These are phyloP conservation scores for Aphis gossypii DNA, from an alignment of 1,140 invertebrate genomes.

Conservation along the genomic window DNA sequence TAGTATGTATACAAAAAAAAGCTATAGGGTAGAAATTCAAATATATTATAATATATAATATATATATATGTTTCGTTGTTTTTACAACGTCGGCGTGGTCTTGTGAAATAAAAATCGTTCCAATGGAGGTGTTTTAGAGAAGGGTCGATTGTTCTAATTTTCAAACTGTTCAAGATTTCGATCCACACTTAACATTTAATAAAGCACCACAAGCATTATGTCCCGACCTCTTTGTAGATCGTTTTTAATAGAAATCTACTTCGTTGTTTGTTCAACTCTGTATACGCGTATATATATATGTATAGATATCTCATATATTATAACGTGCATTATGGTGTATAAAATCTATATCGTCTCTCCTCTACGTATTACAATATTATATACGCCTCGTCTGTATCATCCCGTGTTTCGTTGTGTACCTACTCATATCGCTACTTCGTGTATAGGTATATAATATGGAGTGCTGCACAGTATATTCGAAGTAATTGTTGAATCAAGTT, in stretches of 20 bases:
- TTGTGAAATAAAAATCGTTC: constrained; percentile 15
- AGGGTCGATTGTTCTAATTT: constrained; percentile 18
- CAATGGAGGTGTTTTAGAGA: neutral
- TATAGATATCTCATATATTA: neutral
- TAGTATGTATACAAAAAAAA: neutral
- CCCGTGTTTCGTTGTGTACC: neutral
- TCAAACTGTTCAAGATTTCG: neutral
- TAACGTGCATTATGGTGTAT: neutral
- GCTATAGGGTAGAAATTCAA: neutral
- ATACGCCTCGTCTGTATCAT: no score
- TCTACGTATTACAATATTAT: neutral
- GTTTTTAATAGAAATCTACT: constrained; percentile 2
- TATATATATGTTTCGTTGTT: constrained; percentile 25
- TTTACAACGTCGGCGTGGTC: constrained; percentile 7
- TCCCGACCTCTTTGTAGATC: neutral
- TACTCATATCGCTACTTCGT: neutral
- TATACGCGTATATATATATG: neutral
- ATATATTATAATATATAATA: neutral
- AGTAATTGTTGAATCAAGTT: neutral
- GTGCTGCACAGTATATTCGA: neutral
- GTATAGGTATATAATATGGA: neutral
- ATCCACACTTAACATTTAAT: constrained; percentile 16
- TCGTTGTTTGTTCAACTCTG: neutral
- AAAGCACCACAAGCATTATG: constrained; percentile 15
- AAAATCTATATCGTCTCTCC: neutral